Evolutionary conservation across 2,797 vertebrate genomes (phyloP), one percentile per base, ranked within the genome.

Genomic region (Anableps anableps): DNA sequence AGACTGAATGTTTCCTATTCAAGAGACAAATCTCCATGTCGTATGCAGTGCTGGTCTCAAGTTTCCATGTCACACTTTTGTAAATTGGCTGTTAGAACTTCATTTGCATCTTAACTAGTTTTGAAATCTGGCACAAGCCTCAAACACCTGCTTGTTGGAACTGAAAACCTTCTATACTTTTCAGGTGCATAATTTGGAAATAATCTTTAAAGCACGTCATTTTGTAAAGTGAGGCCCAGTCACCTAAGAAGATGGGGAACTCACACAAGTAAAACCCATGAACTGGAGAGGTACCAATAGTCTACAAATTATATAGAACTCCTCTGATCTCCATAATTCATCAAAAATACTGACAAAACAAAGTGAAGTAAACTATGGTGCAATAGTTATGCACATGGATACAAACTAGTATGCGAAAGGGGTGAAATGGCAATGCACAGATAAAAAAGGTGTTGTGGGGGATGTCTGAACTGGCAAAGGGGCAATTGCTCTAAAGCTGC

Each of bases 21-120:
- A 16, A 55, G 60, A 38, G 1, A 73, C 45, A 66, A 31, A n/a
- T 64, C 7, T 36, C 36, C 13, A 8, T 43, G 43, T 38, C 3
- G 29, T 34, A 21, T 53, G 10, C 36, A 51, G 21, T 26, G 72
- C 4, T 14, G 47, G 58, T 74, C 47, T 77, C 48, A 64, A 29
- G 45, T 73, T 64, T 76, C 36, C 60, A 75, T 2, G 43, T 78
- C 45, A 55, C n/a, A 31, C 70, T 53, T 50, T 47, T 51, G 26
- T 21, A 14, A 53, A 70, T 60, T 51, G 62, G 5, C 76, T 71
- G 21, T 70, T 78, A 14, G 19, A 34, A 29, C 50, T 43, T 64
- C 31, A 50, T 70, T 34, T 21, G 36, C 53, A 10, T 75, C 53
- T 34, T 13, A 72, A 78, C 38, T 9, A 38, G 77, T 48, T 60